Evolutionary conservation across 2,113 vertebrate genomes (phyloP).

Genomic region (Australoheros scitulus): DNA sequence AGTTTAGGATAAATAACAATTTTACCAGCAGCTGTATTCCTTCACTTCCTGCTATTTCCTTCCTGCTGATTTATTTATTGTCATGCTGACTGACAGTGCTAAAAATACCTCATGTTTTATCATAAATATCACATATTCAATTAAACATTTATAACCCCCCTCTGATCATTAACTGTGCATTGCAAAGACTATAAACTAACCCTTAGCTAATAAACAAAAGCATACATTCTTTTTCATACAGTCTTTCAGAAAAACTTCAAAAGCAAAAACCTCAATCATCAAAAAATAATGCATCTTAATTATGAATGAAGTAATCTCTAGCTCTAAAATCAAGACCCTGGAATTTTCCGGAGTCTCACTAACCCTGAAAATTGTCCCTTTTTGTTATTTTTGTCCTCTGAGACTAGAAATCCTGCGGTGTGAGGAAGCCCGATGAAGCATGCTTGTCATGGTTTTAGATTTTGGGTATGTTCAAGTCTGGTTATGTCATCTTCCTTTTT

Average conservation of each 20-base stretch:
- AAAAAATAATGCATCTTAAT: neutral
- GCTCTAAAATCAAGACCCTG: neutral
- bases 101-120: neutral
- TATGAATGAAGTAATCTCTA: neutral
- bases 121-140: neutral
- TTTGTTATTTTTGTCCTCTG: neutral
- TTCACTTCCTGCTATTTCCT: neutral
- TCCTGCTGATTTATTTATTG: neutral
- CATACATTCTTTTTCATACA: neutral
- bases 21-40: neutral
- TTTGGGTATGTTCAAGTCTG: neutral
- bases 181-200: neutral
- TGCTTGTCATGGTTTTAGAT: constrained; percentile 5
- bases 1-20: neutral
- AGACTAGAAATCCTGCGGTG: neutral
- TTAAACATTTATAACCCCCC: constrained; percentile 2
- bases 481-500: neutral
- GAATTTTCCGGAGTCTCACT: neutral
- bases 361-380: neutral
- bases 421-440: neutral
- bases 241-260: neutral
- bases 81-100: neutral
- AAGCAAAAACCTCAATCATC: neutral
- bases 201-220: neutral
- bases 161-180: neutral